Conservation (phyloP, 2,113 vertebrate species). For the Aphyosemion australe region DNA sequence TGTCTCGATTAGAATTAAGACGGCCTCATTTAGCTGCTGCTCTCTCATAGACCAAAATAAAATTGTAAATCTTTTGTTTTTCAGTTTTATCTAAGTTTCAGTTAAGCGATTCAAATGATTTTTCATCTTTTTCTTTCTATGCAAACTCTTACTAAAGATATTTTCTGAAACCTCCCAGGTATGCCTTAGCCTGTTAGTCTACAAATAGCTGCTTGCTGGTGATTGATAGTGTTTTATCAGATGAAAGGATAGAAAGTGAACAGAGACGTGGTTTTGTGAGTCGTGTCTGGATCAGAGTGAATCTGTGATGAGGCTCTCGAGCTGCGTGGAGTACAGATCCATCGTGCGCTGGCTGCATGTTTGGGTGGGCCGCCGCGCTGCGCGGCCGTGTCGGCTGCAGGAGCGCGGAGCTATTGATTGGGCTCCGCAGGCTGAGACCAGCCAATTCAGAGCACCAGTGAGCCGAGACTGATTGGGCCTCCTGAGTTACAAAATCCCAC, state of each 20-base stretch:
- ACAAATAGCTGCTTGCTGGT: neutral
- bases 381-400: constrained; percentile 44
- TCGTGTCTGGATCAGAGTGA: constrained; percentile 23
- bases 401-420: constrained; percentile 74
- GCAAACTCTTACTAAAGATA: too few species aligned
- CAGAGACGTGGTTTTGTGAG: neutral
- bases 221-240: neutral
- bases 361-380: constrained; percentile 29
- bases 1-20: too few species aligned
- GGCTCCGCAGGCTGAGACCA: constrained; percentile 78
- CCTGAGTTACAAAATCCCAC: constrained; percentile 76
- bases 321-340: constrained; percentile 25
- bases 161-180: too few species aligned
- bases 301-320: constrained; percentile 34
- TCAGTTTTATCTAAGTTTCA: too few species aligned
- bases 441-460: constrained; percentile 81
- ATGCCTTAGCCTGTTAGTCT: too few species aligned
- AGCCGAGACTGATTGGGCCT: constrained; percentile 79
- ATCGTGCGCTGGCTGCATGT: constrained; percentile 45
- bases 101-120: too few species aligned
- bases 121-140: too few species aligned
- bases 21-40: too few species aligned
- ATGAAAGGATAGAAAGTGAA: neutral
- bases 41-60: too few species aligned
- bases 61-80: too few species aligned